Base-by-base conservation (phyloP, 2,888 invertebrate genomes). In the Lasioglossum zephyrum region DNA sequence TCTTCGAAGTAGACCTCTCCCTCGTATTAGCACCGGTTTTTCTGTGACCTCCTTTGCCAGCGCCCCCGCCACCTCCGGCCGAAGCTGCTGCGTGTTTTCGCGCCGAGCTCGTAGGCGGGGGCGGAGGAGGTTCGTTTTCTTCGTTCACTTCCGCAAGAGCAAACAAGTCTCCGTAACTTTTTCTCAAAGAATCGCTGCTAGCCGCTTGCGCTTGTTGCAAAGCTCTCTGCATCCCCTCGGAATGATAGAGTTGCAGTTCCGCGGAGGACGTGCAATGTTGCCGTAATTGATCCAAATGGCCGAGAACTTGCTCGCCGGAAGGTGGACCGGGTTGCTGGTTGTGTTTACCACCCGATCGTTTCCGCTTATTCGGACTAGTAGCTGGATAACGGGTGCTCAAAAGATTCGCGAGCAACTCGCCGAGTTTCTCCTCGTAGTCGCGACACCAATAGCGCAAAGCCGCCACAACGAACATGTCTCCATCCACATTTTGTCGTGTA, bases 401-500 rank as follows among this genome's bases (percentile, higher is more conserved):
- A 84, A 98, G 95, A 91, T 97, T 97, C 75, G 97, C 97, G 85
- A 98, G 96, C 88, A 98, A 96, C 95, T 98, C 98, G 8, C 97
- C 98, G 84, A 98, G 96, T 95, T 98, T 98, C 92, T 99, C 98
- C 93, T 99, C 98, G 93, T 97, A 97, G 92, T 98, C 98, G 93
- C 98, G 97, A 95, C 98, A 99, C 99, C 99, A 99, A 95, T 98
- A 98, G 93, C 98, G 98, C 89, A 99, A 96, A 63, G 98, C 97
- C 5, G 99, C 98, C 72, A 98, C 98, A 22, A 99, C 98, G 95
- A 99, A 99, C 87, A 97, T 97, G 95, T 99, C 99, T 74, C 97
- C 96, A 83, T 97, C 97, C 69, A 96, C 96, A 76, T 96, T 96
- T 93, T 97, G 96, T 87, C 98, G 96, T 90, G 97, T 97, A 92